Base-by-base conservation (phyloP, 2,113 vertebrate genomes). In the Pongo pygmaeus region DNA sequence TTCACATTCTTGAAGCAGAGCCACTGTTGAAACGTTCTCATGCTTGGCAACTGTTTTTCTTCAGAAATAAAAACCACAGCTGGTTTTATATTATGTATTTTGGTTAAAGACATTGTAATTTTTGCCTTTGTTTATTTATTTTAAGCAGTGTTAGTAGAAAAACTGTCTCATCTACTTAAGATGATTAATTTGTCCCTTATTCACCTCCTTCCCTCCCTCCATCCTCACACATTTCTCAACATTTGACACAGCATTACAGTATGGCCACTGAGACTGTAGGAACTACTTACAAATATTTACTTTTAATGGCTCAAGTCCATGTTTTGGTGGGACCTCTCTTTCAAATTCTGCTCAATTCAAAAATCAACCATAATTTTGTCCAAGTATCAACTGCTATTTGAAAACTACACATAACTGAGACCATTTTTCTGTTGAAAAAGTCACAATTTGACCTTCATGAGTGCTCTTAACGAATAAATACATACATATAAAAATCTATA, bases 81-180 rank as follows among this genome's bases (percentile, higher is more conserved):
- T 92, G 79, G 48, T 83, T 96, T 93, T 80, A 35, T 67, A 43
- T 64, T 85, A 78, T 8, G 20, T 74, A 59, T 91, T 96, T 93
- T 30, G 52, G 46, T 89, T 95, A 84, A 84, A 92, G 92, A 70
- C 22, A 87, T 46, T 80, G 86, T 96, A 74, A 64, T 32, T 84
- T 67, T 92, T 93, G 78, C 57, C 72, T 89, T 69, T 74, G 72
- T 92, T 80, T 93, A 38, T 85, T 93, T 91, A 91, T 67, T 81
- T 91, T 97, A 72, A 94, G 88, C 69, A 30, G 46, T 89, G 57
- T 85, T 70, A 89, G 79, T 84, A 97, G 74, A 85, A 89, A 50
- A 93, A 25, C 88, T 75, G 75, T 90, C 88, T 77, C n/a, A 90
- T 86, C 87, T 70, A 57, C 92, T 93, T 94, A 96, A 69, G 10